Percentiles rank a stretch among this genome's conserved stretches.
phyloP scores from a whole-genome alignment of 2,113 vertebrate genomes.

The Seriola dumerili region DNA sequence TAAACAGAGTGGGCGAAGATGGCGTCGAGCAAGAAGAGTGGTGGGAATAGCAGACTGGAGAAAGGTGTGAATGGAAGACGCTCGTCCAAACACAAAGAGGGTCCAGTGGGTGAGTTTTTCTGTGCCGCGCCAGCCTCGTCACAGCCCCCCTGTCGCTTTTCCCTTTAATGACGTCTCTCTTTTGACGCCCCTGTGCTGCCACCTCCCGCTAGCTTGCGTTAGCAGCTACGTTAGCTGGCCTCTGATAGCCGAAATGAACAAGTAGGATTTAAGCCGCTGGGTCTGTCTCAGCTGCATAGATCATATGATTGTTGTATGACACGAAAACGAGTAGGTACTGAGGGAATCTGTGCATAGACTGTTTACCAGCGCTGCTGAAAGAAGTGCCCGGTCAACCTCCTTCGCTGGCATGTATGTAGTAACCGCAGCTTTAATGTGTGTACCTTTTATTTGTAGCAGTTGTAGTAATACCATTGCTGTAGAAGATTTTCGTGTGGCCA shows the following conservation, averaged over 20 bases:
- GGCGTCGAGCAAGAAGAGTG: conserved; percentile 82
- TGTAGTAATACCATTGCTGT: neutral
- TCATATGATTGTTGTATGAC: neutral
- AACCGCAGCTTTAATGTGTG: neutral
- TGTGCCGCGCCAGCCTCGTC: neutral
- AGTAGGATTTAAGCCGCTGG: conserved; percentile 15
- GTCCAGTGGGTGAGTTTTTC: conserved; percentile 78
- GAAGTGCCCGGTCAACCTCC: neutral
- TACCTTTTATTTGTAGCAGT: neutral
- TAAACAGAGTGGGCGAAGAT: conserved; percentile 78
- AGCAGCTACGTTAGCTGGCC: conserved; percentile 51
- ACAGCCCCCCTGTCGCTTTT: conserved; percentile 3
- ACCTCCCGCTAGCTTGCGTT: conserved; percentile 30
- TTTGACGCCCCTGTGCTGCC: neutral
- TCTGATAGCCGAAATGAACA: neutral
- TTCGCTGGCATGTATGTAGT: neutral
- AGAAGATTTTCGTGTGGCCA: neutral
- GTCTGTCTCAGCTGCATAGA: conserved; percentile 6
- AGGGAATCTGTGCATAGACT: neutral
- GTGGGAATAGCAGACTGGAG: conserved; percentile 70
- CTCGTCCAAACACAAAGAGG: conserved; percentile 80
- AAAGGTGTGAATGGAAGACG: conserved; percentile 81
- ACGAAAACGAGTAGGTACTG: neutral
- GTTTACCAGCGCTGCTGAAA: neutral
- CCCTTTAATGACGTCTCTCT: neutral